A percentile compares a stretch with the other conserved stretches of the same genome.
Conservation (phyloP, 2,113 vertebrate species). For the Paraplagusia blochii region DNA sequence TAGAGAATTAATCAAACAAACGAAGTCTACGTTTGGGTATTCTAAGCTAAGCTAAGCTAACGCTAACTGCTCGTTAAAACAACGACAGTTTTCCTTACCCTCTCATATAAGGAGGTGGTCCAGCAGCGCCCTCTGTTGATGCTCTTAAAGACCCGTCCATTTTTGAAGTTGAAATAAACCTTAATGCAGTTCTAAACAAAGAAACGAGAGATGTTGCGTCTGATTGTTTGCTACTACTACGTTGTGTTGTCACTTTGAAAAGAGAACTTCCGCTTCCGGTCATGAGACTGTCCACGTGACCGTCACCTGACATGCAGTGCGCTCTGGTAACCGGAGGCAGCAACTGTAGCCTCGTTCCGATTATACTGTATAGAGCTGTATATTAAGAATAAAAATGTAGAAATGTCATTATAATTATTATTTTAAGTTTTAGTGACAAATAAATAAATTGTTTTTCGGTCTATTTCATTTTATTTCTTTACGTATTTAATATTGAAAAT, state of each 20-base stretch:
- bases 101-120: slow-evolving; percentile 58
- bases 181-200: accelerated
- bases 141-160: slow-evolving; percentile 68
- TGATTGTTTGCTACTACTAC: not conserved
- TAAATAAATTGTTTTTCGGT: no score
- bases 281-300: slow-evolving; percentile 34
- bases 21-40: not conserved
- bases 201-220: not conserved
- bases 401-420: no score
- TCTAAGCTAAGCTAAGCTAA: slow-evolving; percentile 2
- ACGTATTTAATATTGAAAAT: no score
- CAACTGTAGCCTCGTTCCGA: no score
- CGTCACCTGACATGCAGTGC: slow-evolving; percentile 29
- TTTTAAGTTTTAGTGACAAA: no score
- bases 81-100: slow-evolving; percentile 53
- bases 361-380: no score
- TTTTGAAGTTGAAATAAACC: not conserved
- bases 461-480: no score
- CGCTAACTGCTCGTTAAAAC: not conserved
- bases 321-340: slow-evolving; percentile 31
- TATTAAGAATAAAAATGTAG: no score
- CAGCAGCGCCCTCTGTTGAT: slow-evolving; percentile 36
- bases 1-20: no score
- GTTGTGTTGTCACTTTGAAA: not conserved
- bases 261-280: slow-evolving; percentile 39